Percentiles rank a stretch among this genome's conserved stretches.
Conservation (phyloP, 2,888 invertebrate species). For the Mythimna lalbum region DNA sequence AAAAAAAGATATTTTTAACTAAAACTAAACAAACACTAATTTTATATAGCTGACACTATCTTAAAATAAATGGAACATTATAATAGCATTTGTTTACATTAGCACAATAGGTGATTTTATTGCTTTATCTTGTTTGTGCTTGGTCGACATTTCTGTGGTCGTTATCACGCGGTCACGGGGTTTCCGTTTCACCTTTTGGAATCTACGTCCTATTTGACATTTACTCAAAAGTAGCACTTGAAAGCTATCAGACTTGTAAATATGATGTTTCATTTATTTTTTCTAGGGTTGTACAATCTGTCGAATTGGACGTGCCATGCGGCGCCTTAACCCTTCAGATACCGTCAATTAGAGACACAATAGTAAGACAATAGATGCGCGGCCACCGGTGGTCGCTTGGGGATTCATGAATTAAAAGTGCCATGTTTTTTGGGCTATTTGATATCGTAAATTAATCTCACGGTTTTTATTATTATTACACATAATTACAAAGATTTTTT, state of each 20-base stretch:
- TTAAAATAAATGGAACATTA: constrained; percentile 25
- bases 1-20: background rate
- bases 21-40: constrained; percentile 17
- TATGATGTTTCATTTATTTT: too few species aligned
- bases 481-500: too few species aligned
- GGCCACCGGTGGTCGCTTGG: too few species aligned
- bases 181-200: constrained; percentile 1
- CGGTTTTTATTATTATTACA: too few species aligned
- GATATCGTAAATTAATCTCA: too few species aligned
- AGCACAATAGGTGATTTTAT: constrained; percentile 23
- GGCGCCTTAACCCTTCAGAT: too few species aligned
- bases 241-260: background rate
- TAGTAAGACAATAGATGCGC: too few species aligned
- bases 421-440: background rate
- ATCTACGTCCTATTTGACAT: background rate
- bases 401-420: too few species aligned
- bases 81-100: constrained; percentile 15
- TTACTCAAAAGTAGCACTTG: background rate
- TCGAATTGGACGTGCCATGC: background rate
- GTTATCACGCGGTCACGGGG: constrained; percentile 1
- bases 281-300: too few species aligned
- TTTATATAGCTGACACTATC: background rate
- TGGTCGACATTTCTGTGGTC: background rate
- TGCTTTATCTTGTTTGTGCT: constrained; percentile 10
- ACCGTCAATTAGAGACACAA: too few species aligned